Evolutionary conservation across 2,888 invertebrate genomes (phyloP).

Genomic region (Caenorhabditis panamensis): DNA sequence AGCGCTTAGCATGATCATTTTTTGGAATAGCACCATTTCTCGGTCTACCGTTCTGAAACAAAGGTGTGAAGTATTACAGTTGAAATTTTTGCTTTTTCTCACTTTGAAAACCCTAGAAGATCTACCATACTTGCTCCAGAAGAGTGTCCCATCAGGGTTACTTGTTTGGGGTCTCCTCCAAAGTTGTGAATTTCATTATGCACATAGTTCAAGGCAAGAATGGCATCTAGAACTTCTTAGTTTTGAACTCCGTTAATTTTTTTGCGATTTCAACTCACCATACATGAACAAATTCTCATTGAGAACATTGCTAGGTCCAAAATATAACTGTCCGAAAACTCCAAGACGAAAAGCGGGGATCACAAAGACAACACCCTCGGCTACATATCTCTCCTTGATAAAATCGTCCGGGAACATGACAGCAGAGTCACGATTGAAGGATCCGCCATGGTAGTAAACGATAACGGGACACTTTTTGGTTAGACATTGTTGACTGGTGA

Average conservation of each 20-base stretch:
- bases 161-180: slow-evolving; percentile 47
- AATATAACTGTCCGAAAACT: slow-evolving; percentile 69
- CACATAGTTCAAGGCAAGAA: slow-evolving; percentile 32
- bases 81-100: neutral
- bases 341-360: slow-evolving; percentile 72
- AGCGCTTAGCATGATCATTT: slow-evolving; percentile 38
- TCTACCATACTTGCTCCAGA: slow-evolving; percentile 34
- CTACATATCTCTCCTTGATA: slow-evolving; percentile 66
- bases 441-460: slow-evolving; percentile 72
- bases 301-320: slow-evolving; percentile 63
- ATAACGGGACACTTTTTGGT: slow-evolving; percentile 65
- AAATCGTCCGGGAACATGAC: slow-evolving; percentile 68
- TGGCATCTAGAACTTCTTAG: slow-evolving; percentile 25
- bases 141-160: slow-evolving; percentile 56
- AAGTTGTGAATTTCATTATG: slow-evolving; percentile 45
- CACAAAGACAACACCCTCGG: slow-evolving; percentile 67
- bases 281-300: slow-evolving; percentile 70
- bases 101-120: slow-evolving; percentile 32
- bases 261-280: slow-evolving; percentile 34
- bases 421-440: slow-evolving; percentile 67
- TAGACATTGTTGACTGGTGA: slow-evolving; percentile 48
- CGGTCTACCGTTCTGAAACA: slow-evolving; percentile 43
- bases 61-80: neutral
- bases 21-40: slow-evolving; percentile 34
- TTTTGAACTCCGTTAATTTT: neutral